Conservation (phyloP, 2,888 invertebrate species). For the Philereme vetulata region DNA sequence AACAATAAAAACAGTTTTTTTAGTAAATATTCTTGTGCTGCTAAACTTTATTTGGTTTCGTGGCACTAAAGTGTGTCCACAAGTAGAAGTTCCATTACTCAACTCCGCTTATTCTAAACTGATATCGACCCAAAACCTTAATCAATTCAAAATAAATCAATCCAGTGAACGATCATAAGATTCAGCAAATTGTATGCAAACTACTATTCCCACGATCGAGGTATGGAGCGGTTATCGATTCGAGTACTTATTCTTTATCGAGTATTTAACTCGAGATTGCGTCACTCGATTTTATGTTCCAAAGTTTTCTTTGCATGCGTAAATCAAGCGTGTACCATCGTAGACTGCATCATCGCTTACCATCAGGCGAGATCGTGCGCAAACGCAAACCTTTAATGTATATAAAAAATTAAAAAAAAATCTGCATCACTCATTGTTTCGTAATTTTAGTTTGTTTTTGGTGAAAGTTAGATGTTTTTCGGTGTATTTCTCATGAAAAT, state of each 20-base stretch:
- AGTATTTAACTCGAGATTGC: slow-evolving; percentile 17
- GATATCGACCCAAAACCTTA: not conserved
- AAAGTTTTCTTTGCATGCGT: not conserved
- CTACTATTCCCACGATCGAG: slow-evolving; percentile 66
- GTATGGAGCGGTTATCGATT: slow-evolving; percentile 67
- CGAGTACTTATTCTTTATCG: slow-evolving; percentile 49
- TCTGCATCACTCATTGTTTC: not conserved
- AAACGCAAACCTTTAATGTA: no score
- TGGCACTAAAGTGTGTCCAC: no score
- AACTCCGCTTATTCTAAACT: not conserved
- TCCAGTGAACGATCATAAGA: slow-evolving; percentile 33
- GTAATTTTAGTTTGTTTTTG: not conserved
- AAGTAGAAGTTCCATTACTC: no score
- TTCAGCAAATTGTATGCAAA: slow-evolving; percentile 69
- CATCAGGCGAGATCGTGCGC: no score
- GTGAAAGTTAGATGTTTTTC: not conserved
- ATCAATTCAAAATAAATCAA: slow-evolving; percentile 15
- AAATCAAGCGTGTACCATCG: no score
- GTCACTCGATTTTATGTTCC: not conserved
- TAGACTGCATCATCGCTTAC: no score
- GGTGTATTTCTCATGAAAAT: no score
- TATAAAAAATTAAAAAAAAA: no score
- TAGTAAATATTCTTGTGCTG: no score
- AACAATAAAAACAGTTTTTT: no score
- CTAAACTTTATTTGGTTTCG: no score